phyloP scores from a whole-genome alignment of 1,140 invertebrate genomes.

The Anoplophora glabripennis region DNA sequence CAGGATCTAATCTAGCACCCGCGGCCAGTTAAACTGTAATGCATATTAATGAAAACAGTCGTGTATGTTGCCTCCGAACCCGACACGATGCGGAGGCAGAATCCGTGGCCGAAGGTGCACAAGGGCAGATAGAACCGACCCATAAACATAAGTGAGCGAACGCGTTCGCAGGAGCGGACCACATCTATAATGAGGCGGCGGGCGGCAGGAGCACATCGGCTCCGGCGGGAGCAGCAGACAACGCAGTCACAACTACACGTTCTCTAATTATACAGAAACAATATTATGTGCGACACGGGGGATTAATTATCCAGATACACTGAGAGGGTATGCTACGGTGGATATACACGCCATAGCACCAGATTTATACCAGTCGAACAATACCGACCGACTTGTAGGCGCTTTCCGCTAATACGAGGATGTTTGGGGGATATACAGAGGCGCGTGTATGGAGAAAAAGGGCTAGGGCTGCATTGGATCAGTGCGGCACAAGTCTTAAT shows the following conservation, averaged over 20 bases:
- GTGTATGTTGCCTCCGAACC: background rate
- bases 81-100: background rate
- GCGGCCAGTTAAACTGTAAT: too few species aligned
- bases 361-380: slow-evolving; percentile 20
- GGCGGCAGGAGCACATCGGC: background rate
- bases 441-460: too few species aligned
- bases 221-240: slow-evolving; percentile 3
- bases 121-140: slow-evolving; percentile 6
- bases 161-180: slow-evolving; percentile 7
- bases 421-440: too few species aligned
- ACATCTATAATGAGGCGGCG: slow-evolving; percentile 1
- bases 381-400: slow-evolving; percentile 14
- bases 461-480: too few species aligned
- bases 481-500: too few species aligned
- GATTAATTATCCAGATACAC: slow-evolving; percentile 40
- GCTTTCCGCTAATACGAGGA: background rate
- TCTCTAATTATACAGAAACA: slow-evolving; percentile 41
- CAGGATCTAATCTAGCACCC: too few species aligned
- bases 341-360: slow-evolving; percentile 11
- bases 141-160: slow-evolving; percentile 12
- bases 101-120: background rate
- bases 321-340: slow-evolving; percentile 22
- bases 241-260: slow-evolving; percentile 27
- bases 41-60: too few species aligned
- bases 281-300: slow-evolving; percentile 40